A percentile compares a stretch with the other conserved stretches of the same genome.
Evolutionary conservation across 1,140 invertebrate species (phyloP).

Genomic region (Ladona fulva): DNA sequence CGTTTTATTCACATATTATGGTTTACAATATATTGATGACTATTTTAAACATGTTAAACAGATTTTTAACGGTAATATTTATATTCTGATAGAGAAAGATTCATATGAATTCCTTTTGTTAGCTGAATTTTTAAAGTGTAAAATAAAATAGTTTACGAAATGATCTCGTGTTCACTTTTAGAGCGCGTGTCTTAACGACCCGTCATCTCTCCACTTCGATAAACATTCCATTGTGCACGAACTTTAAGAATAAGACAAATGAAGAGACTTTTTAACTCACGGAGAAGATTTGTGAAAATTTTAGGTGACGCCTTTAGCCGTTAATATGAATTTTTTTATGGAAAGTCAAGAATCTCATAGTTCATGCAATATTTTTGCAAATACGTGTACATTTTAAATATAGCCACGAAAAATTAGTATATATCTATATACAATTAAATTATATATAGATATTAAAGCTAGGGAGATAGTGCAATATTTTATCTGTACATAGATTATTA

Average conservation of each 20-base stretch:
- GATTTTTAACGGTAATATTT: constrained; percentile 11
- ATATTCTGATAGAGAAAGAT: neutral
- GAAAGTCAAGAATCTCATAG: neutral
- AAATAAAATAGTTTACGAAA: neutral
- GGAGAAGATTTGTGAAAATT: too few relatives aligned
- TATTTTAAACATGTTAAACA: neutral
- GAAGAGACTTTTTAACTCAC: too few relatives aligned
- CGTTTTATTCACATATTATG: neutral
- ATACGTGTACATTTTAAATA: constrained; percentile 4
- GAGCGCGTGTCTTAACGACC: neutral
- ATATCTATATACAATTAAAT: constrained; percentile 6
- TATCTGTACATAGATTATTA: neutral
- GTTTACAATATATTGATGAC: constrained; percentile 3
- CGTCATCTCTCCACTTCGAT: neutral
- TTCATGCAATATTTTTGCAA: constrained; percentile 8
- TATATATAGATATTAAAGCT: constrained; percentile 8
- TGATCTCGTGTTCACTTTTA: neutral
- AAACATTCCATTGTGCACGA: neutral
- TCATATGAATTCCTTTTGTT: neutral
- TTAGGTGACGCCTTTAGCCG: neutral
- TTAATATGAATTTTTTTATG: neutral
- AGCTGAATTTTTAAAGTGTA: neutral
- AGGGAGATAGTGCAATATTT: constrained; percentile 9
- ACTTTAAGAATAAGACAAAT: neutral
- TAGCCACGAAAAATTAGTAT: neutral